Evolutionary conservation across 2,113 vertebrate genomes (phyloP).

Genomic region (Corapipo altera): DNA sequence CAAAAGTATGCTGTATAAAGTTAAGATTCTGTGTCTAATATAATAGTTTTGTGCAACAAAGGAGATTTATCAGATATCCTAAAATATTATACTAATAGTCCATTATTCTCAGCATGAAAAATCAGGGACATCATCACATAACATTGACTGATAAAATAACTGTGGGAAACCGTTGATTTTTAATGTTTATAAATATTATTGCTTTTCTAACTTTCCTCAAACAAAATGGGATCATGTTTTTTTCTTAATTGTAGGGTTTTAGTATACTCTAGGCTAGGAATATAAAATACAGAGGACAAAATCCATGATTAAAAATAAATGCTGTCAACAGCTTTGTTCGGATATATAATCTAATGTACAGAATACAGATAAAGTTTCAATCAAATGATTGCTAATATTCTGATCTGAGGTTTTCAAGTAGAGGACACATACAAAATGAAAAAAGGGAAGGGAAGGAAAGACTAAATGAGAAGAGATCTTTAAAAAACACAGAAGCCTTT

Average conservation of each 20-base stretch:
- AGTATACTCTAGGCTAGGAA: not conserved
- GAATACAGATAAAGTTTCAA: not conserved
- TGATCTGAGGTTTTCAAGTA: not conserved
- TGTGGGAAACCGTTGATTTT: not conserved
- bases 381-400: not conserved
- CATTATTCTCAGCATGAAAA: not conserved
- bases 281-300: not conserved
- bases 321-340: not conserved
- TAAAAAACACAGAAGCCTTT: not conserved
- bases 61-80: not conserved
- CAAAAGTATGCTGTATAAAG: not conserved
- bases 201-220: not conserved
- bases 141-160: not conserved
- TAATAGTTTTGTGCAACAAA: not conserved
- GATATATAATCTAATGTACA: not conserved
- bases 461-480: not conserved
- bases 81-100: not conserved
- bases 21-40: not conserved
- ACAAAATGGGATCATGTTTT: not conserved
- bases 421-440: fast-evolving
- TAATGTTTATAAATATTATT: not conserved
- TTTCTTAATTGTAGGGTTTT: not conserved
- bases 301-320: not conserved
- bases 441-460: too few species aligned
- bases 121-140: not conserved